Conservation (phyloP, 1,140 invertebrate genomes). For the Trinorchestia longiramus region DNA sequence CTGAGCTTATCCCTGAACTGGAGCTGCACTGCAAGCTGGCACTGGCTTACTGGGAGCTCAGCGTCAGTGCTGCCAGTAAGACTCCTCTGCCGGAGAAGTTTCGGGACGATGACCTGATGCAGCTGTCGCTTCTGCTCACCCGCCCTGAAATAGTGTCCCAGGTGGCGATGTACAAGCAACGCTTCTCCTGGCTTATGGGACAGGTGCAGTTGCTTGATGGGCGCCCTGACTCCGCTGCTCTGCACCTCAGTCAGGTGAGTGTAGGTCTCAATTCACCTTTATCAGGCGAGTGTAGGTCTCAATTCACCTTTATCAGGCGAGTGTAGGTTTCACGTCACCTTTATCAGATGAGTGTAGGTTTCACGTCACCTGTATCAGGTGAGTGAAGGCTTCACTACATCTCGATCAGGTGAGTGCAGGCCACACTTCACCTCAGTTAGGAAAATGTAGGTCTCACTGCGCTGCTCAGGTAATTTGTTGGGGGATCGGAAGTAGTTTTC, state of each 20-base stretch:
- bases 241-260: slow-evolving; percentile 39
- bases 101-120: slow-evolving; percentile 8
- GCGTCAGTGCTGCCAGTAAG: not conserved
- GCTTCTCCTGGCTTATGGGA: slow-evolving; percentile 41
- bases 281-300: not conserved
- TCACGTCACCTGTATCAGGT: not conserved
- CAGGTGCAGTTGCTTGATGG: not conserved
- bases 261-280: not conserved
- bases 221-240: not conserved
- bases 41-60: slow-evolving; percentile 28
- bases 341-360: not conserved
- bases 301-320: slow-evolving; percentile 10
- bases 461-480: too few relatives aligned
- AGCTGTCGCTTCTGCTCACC: slow-evolving; percentile 32
- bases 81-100: not conserved
- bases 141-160: not conserved
- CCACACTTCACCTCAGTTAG: not conserved
- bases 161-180: not conserved
- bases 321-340: not conserved
- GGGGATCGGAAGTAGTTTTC: too few relatives aligned
- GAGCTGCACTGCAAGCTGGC: not conserved
- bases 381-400: not conserved
- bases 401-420: not conserved
- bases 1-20: not conserved
- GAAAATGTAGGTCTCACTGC: not conserved